Base-by-base conservation (phyloP, 2,797 vertebrate genomes). In the Phoebastria nigripes region DNA sequence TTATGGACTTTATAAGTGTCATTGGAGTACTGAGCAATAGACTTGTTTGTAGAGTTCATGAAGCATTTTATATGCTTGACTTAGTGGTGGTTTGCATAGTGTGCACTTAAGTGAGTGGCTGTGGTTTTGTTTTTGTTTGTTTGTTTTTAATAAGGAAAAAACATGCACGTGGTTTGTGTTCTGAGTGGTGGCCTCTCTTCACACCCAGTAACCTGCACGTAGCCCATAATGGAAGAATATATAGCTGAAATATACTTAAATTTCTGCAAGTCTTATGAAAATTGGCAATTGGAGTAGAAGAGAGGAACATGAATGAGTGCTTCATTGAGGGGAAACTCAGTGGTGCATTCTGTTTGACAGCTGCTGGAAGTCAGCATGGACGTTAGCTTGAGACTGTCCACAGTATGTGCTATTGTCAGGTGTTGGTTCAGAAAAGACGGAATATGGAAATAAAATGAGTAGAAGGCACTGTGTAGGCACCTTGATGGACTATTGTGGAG, bases 161-260 rank as follows among this genome's bases (percentile, higher is more conserved):
- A 5, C 3, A 5, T 5, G 13, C 15, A 16, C 0, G 0, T 42
- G 9, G 26, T 29, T 63, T 1, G 3, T 76, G 21, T 70, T 80
- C 51, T 42, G 59, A 42, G 15, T 9, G 5, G 17, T 76, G 31
- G 11, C n/a, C 15, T 58, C 41, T 65, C 33, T 56, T 46, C 47
- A n/a, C 6, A 25, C 33, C 19, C 67, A 28, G 59, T 15, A 51
- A 51, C 11, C 21, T 80, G 26, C 2, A 11, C 12, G 0, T 6
- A 58, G 51, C 47, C 39, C 7, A 2, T 14, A 54, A 18, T 1
- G 8, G 41, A 19, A 41, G 37, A 0, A 69, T 20, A 9, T 3
- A 28, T 28, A 72, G 51, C 54, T 72, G 69, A 62, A 89, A 46
- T 72, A 31, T 2, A 42, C 25, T 56, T 52, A 6, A 17, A 54